Conservation (phyloP, 2,113 vertebrate genomes). For the Odontesthes bonariensis region DNA sequence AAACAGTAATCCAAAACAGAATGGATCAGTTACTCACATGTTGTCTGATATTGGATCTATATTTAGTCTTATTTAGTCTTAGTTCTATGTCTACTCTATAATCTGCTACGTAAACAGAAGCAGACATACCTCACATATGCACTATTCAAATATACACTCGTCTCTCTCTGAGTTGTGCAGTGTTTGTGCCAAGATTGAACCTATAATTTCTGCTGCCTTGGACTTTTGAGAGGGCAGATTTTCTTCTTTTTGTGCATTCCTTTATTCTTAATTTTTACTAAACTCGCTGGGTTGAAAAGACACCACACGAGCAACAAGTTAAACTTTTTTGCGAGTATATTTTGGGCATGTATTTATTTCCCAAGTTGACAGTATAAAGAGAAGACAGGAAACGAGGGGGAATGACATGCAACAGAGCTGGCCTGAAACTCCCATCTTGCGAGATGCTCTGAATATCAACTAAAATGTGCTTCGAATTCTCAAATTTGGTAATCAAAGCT, state of each 20-base stretch:
- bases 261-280: slow-evolving; percentile 56
- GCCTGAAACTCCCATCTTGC: neutral
- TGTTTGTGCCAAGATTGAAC: slow-evolving; percentile 51
- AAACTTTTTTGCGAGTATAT: neutral
- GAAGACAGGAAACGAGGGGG: slow-evolving; percentile 38
- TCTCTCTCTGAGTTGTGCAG: slow-evolving; percentile 36
- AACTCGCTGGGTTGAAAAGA: slow-evolving; percentile 35
- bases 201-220: slow-evolving; percentile 71
- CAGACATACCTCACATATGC: slow-evolving; percentile 46
- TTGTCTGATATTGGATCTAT: slow-evolving; percentile 35
- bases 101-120: slow-evolving; percentile 63
- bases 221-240: slow-evolving; percentile 40
- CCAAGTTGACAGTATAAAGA: slow-evolving; percentile 3
- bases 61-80: slow-evolving; percentile 52
- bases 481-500: too few species aligned
- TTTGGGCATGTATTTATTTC: neutral
- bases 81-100: slow-evolving; percentile 53
- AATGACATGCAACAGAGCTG: slow-evolving; percentile 5
- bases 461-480: too few species aligned
- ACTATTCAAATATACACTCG: slow-evolving; percentile 68
- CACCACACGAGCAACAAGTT: slow-evolving; percentile 10
- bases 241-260: slow-evolving; percentile 8
- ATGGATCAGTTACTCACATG: neutral
- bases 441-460: neutral
- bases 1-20: neutral